A percentile compares a stretch with the other conserved stretches of the same genome.
Conservation (phyloP, 2,113 vertebrate species). For the Arizona elegans region DNA sequence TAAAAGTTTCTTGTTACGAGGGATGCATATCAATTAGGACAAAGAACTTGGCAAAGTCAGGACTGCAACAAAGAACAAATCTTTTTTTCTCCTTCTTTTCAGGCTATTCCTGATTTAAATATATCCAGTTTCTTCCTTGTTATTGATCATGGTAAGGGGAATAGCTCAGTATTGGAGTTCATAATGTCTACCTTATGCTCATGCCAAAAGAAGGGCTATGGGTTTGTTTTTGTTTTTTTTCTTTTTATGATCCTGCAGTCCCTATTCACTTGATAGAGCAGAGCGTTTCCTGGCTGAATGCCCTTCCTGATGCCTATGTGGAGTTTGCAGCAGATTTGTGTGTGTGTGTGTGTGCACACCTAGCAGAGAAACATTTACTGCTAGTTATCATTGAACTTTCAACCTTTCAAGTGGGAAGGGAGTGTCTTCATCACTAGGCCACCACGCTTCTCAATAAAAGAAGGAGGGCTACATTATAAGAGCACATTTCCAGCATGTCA, state of each 20-base stretch:
- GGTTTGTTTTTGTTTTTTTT: background rate
- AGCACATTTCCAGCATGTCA: background rate
- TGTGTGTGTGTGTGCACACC: too few species aligned
- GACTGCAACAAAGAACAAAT: background rate
- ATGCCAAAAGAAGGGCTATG: background rate
- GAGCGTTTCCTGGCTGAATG: background rate
- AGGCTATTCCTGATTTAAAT: background rate
- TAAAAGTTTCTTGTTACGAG: background rate
- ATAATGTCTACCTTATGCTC: background rate
- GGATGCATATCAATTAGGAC: background rate
- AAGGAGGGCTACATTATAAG: background rate
- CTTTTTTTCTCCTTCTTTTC: background rate
- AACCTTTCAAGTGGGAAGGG: too few species aligned
- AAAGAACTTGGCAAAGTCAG: background rate
- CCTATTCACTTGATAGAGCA: background rate
- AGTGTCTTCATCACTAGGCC: too few species aligned
- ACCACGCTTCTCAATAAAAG: too few species aligned
- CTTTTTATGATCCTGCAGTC: background rate
- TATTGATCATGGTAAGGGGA: background rate
- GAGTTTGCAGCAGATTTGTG: background rate
- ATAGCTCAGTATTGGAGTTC: background rate
- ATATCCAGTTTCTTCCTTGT: background rate
- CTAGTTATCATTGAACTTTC: too few species aligned
- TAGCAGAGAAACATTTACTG: too few species aligned
- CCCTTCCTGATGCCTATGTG: background rate